Evolutionary conservation across 2,888 invertebrate species (phyloP), one percentile per base, ranked within the genome.

Genomic region (Trichogramma evanescens): DNA sequence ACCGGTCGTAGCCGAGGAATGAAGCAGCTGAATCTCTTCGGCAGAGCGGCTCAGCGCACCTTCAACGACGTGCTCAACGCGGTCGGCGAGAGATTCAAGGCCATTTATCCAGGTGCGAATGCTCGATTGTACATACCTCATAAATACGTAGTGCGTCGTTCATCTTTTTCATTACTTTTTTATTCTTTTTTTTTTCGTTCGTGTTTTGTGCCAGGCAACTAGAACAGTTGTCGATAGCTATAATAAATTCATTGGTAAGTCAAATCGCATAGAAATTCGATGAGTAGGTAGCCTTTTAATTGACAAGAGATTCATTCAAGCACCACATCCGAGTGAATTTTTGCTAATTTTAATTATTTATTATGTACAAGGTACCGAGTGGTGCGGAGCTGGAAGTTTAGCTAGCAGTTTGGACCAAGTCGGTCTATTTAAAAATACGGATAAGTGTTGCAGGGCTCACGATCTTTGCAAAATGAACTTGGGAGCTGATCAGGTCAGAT

Each of bases 331-430:
- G 43, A 10, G 9, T 0, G 26, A 40, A 5, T n/a, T 52, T 56
- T 50, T 45, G 4, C 48, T 5, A 48, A 48, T 10, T 8, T 8
- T 50, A 61, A 56, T 59, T 58, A 42, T 44, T 52, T 59, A 49
- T 42, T 7, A 44, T 56, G 61, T 42, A 53, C 44, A 51, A 85
- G 89, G 89, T 6, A 89, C 89, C 0, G 82, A 85, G 8, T 90
- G 89, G 89, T 90, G 89, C 68, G 89, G 89, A 0, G 82, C 82
- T 55, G 89, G 89, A 0, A 84, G 84, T 67, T 79, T 81, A 0
- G 85, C 88, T 0, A 77, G 80, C 7, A 80, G 80, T 4, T 77
- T 81, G 10, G 77, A 81, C 2, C 85, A 87, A 66, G 74, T 89
- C n/a, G 89, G 89, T 1, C 70, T 82, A 9, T 86, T 86, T 74